Conservation (phyloP, 2,113 vertebrate species). For the Mustela nigripes region DNA sequence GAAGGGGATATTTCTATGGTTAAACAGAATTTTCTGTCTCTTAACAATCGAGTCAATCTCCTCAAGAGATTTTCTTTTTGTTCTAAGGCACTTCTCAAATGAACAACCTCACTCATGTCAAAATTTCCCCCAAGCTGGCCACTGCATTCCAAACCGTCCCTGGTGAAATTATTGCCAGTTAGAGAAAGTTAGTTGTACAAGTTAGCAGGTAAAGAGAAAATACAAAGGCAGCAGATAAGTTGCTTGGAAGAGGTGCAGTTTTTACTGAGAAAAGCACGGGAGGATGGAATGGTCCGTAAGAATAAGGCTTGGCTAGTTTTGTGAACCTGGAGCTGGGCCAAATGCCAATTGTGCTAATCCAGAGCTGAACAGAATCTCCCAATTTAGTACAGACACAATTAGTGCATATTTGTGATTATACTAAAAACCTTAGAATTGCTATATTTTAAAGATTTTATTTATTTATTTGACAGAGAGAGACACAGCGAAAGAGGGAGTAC, state of each 20-base stretch:
- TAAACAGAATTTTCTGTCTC: constrained; percentile 44
- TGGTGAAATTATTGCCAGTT: background rate
- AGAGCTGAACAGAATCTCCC: constrained; percentile 21
- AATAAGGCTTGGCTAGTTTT: background rate
- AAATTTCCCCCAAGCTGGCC: background rate
- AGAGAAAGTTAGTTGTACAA: background rate
- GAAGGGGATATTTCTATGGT: background rate
- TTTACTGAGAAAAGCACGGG: background rate
- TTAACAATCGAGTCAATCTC: constrained; percentile 1
- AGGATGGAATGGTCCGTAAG: background rate
- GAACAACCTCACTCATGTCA: constrained; percentile 17
- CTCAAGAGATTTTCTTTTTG: background rate
- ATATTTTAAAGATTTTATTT: no score
- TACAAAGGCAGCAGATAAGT: background rate
- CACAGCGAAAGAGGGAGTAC: no score
- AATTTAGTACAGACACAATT: constrained; percentile 10
- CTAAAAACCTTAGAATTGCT: background rate
- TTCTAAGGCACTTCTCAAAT: background rate
- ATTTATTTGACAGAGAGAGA: no score
- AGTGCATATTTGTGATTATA: background rate
- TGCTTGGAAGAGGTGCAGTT: background rate
- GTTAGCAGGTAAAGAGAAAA: background rate
- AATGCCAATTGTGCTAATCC: constrained; percentile 21
- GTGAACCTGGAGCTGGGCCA: background rate
- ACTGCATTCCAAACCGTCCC: background rate